Conservation (phyloP, 2,797 vertebrate genomes). For the Pangasius macronema region DNA sequence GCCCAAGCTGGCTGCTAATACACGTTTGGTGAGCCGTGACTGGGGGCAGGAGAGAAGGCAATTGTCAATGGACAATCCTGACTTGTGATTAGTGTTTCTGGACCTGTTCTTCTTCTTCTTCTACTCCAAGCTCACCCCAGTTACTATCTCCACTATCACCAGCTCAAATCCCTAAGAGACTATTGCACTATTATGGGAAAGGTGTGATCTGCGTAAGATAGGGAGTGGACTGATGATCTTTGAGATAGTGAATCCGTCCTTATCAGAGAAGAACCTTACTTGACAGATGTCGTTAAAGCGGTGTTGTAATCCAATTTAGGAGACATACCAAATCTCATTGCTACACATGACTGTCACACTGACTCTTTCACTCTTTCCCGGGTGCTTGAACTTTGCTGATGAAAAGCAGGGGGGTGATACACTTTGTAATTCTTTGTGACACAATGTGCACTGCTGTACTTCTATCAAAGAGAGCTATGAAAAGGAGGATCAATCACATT, state of each 20-base stretch:
- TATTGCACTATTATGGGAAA: constrained; percentile 16
- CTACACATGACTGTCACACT: constrained; percentile 2
- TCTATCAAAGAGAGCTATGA: not conserved
- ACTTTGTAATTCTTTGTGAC: not conserved
- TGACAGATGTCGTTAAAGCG: constrained; percentile 69
- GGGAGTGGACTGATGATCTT: constrained; percentile 47
- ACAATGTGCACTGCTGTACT: not conserved
- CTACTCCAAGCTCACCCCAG: not conserved
- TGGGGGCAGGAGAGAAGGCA: constrained; percentile 10
- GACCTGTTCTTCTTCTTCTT: constrained; percentile 8
- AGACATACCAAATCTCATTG: constrained; percentile 40
- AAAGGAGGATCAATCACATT: not conserved
- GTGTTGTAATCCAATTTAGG: constrained; percentile 72
- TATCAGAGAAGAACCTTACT: constrained; percentile 65
- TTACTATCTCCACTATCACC: not conserved
- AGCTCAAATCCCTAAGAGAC: constrained; percentile 7
- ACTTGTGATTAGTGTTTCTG: constrained; percentile 31
- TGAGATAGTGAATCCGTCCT: constrained; percentile 59
- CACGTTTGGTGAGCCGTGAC: constrained; percentile 38
- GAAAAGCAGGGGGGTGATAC: not conserved
- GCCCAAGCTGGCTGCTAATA: constrained; percentile 65
- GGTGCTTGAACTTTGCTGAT: not conserved
- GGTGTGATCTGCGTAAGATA: constrained; percentile 27
- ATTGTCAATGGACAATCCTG: not conserved
- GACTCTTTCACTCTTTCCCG: not conserved